A percentile compares a stretch with the other conserved stretches of the same genome.
phyloP scores from a whole-genome alignment of 1,140 invertebrate species.

The Pissodes strobi region DNA sequence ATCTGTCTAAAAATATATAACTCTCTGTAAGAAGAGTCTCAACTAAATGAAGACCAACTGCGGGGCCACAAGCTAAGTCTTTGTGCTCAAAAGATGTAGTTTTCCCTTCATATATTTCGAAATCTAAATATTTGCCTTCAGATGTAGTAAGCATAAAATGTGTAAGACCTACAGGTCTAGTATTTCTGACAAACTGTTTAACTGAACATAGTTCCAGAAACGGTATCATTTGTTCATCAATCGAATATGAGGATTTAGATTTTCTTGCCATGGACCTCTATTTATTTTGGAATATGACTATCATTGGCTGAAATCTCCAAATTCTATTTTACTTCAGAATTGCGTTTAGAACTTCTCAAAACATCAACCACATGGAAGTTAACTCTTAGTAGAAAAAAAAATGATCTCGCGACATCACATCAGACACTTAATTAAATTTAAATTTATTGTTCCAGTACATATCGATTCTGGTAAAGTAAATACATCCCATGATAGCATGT shows the following conservation, averaged over 20 bases:
- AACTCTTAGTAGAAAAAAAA: slow-evolving; percentile 16
- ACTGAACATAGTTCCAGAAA: slow-evolving; percentile 35
- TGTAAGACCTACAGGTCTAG: too few relatives aligned
- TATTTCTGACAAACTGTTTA: slow-evolving; percentile 37
- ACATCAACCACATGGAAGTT: slow-evolving; percentile 27
- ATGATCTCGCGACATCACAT: slow-evolving; percentile 15
- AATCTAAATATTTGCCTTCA: slow-evolving; percentile 38
- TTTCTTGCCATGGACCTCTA: neutral
- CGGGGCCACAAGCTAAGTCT: slow-evolving; percentile 24
- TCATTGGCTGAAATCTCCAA: slow-evolving; percentile 21
- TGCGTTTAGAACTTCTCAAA: neutral
- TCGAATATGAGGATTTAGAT: slow-evolving; percentile 25
- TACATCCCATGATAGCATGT: slow-evolving; percentile 20
- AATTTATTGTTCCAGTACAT: slow-evolving; percentile 28
- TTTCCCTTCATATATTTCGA: slow-evolving; percentile 40
- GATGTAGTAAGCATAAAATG: slow-evolving; percentile 38
- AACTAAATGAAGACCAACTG: too few relatives aligned
- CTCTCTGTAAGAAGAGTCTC: slow-evolving; percentile 38
- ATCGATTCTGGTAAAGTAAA: slow-evolving; percentile 19
- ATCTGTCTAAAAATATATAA: slow-evolving; percentile 44
- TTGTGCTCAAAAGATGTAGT: slow-evolving; percentile 22
- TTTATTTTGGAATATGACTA: too few relatives aligned
- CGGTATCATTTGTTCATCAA: slow-evolving; percentile 48
- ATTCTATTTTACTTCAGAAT: slow-evolving; percentile 22
- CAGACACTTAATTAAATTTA: slow-evolving; percentile 12